Evolutionary conservation across 2,797 vertebrate genomes (phyloP), one percentile per base, ranked within the genome.

Genomic region (Xenentodon cancila): DNA sequence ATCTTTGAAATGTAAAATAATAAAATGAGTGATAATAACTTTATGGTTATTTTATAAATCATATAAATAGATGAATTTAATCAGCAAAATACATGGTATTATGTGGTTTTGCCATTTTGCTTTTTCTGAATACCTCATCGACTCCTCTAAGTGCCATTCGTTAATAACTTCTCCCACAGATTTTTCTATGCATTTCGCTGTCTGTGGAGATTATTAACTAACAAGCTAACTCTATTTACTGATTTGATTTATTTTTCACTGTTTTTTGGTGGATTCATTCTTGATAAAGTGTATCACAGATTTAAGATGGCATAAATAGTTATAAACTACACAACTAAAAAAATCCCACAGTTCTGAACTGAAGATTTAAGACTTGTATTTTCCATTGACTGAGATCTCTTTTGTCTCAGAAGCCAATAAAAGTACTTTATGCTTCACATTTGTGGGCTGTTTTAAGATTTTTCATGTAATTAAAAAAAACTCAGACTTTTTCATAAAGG

Each of bases 41-140:
- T n/a, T n/a, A n/a, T n/a, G n/a, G 34, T 11, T 37, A 37, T 11
- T 9, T 25, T 25, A 25, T 25, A 25, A 3, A 25, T 25, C 5
- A 3, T 25, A 25, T 5, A 25, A 5, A 25, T 25, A 3, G 5
- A 25, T 25, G 25, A 25, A 7, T 32, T 7, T 7, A 25, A 25
- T 25, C 25, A 5, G 4, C 37, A 40, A 2, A 40, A 4, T 4
- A 32, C 63, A 43, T 34, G 55, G 5, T 68, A 46, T 42, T 22
- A 53, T 53, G 22, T 55, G 73, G 37, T 40, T 75, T 65, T 75
- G 9, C 45, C 2, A 46, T 12, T 12, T 53, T 64, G 25, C 21
- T 20, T 52, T 59, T 69, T 64, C n/a, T 63, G 44, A 17, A 61
- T 76, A 54, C 0, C 27, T 46, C 37, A 68, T 30, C 47, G 22